Base-by-base conservation (phyloP, 2,113 vertebrate genomes). In the Jacana jacana region DNA sequence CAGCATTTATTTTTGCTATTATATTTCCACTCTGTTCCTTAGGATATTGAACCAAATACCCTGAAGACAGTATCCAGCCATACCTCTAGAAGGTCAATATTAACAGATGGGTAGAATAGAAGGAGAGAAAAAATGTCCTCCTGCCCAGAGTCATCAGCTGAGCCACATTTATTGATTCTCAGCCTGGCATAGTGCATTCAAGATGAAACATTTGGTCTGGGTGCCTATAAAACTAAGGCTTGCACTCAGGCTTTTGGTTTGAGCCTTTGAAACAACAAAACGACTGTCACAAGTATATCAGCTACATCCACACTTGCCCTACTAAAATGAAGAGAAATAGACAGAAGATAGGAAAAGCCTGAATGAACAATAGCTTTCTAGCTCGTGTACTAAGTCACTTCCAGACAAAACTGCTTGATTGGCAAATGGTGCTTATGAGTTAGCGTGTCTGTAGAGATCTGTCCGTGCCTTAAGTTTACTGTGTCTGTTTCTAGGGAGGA, bases 401-500 rank as follows among this genome's bases (percentile, higher is more conserved):
- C 55, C 23, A 22, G 20, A n/a, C 42, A 57, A 81, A 22, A 64
- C 54, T 33, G 24, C 28, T 40, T 35, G 42, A 28, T 28, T 48
- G 49, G 48, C 54, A 63, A 61, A 33, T 42, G 30, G 37, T 63
- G 27, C 40, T 42, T 28, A 11, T 30, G 46, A 73, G 25, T 68
- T 57, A 51, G 24, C 1, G 0, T 31, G n/a, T 49, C 35, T 55
- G 11, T 30, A 27, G 37, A 57, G 76, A 55, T 54, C 11, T n/a
- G 37, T 60, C 60, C 68, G 16, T 79, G 52, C 65, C 20, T 13
- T 33, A 35, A 54, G 18, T 31, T 68, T 35, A 8, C 51, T n/a
- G 71, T 72, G 40, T 48, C 35, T 51, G 35, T 83, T 70, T 77
- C 35, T 96, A 99, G 99, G 98, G 99, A 30, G 98, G 98, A 84